phyloP scores from a whole-genome alignment of 2,888 invertebrate genomes.

The Trachelus troglodyta region DNA sequence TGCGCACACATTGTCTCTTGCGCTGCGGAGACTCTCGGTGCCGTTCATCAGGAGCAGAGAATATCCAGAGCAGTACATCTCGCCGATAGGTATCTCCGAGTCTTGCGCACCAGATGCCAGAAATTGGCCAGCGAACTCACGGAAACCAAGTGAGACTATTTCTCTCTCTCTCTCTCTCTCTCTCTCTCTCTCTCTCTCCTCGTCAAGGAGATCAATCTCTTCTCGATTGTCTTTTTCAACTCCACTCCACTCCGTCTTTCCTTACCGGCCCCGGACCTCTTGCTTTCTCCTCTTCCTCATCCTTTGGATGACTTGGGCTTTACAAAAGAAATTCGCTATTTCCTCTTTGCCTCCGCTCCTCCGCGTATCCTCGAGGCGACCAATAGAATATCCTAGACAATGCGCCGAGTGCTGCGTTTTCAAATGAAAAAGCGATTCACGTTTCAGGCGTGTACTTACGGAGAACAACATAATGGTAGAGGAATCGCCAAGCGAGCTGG shows the following conservation, averaged over 20 bases:
- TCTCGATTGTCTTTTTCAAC: slow-evolving; percentile 1
- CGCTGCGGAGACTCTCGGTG: slow-evolving; percentile 59
- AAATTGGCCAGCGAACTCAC: slow-evolving; percentile 53
- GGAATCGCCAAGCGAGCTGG: slow-evolving; percentile 53
- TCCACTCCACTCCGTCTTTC: too few species aligned
- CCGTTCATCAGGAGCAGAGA: slow-evolving; percentile 58
- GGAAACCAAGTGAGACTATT: slow-evolving; percentile 57
- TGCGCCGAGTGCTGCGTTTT: too few species aligned
- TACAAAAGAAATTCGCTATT: neutral
- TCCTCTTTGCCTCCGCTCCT: slow-evolving; percentile 1
- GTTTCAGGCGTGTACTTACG: slow-evolving; percentile 55
- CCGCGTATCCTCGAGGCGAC: slow-evolving; percentile 9
- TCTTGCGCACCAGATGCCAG: slow-evolving; percentile 55
- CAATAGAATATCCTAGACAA: too few species aligned
- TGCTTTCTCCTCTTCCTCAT: too few species aligned
- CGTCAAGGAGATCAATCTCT: slow-evolving; percentile 1
- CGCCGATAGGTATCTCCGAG: slow-evolving; percentile 57
- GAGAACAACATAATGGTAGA: slow-evolving; percentile 61
- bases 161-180: too few species aligned
- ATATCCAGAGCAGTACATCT: slow-evolving; percentile 54
- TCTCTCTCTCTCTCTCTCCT: neutral
- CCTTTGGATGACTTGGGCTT: neutral
- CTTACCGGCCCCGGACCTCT: too few species aligned
- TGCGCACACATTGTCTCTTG: slow-evolving; percentile 58
- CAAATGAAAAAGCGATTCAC: neutral